Percentiles rank a stretch among this genome's conserved stretches.
These are phyloP conservation scores for Andinoacara biseriatus DNA, from an alignment of 2,113 vertebrate species.

Conservation along the genomic window DNA sequence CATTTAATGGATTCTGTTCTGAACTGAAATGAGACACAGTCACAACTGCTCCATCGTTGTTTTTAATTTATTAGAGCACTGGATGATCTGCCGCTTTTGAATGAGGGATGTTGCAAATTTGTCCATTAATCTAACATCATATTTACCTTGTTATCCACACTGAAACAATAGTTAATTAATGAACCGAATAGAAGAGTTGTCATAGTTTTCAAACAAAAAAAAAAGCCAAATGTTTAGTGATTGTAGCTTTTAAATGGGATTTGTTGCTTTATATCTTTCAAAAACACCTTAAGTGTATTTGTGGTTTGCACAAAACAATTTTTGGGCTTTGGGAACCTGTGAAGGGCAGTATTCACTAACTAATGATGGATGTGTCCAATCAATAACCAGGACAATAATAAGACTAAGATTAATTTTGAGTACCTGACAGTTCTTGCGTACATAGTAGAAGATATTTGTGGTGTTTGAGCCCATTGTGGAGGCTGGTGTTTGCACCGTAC, in stretches of 20 bases:
- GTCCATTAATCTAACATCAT: background rate
- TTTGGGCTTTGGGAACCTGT: too few species aligned
- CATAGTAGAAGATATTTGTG: background rate
- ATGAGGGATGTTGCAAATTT: conserved; percentile 12
- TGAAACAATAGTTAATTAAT: background rate
- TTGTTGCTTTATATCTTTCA: background rate
- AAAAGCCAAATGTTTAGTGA: background rate
- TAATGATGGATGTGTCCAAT: too few species aligned
- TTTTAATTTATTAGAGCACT: conserved; percentile 36
- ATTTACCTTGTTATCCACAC: background rate
- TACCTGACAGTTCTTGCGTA: background rate
- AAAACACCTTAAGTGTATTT: too few species aligned
- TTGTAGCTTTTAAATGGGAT: background rate
- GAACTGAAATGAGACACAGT: conserved; percentile 39
- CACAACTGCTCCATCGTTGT: conserved; percentile 42
- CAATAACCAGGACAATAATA: too few species aligned
- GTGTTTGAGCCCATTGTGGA: background rate
- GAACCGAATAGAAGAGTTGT: background rate
- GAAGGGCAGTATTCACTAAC: too few species aligned
- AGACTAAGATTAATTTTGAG: too few species aligned
- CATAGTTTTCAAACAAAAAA: background rate
- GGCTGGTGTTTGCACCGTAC: background rate
- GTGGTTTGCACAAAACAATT: too few species aligned
- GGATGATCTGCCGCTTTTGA: background rate
- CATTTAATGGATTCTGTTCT: conserved; percentile 62